These are phyloP conservation scores for Caerostris extrusa DNA, from an alignment of 1,140 invertebrate genomes.

Conservation along the genomic window DNA sequence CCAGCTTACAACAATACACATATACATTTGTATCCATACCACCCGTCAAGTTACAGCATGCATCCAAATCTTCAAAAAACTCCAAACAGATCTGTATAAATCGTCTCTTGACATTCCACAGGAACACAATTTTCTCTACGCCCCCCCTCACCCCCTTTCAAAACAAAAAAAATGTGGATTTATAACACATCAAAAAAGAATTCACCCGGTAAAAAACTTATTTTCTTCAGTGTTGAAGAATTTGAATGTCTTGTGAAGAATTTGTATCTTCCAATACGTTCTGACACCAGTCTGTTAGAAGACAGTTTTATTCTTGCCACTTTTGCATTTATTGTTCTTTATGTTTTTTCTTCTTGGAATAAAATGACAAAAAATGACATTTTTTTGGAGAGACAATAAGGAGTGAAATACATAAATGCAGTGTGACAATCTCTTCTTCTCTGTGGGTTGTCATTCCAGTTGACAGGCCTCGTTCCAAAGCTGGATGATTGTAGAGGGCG, in stretches of 20 bases:
- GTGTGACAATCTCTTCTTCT: neutral
- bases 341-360: neutral
- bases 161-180: no score
- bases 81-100: no score
- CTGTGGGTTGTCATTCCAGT: neutral
- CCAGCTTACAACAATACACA: no score
- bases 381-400: neutral
- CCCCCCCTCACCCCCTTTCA: no score
- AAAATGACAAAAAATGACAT: no score
- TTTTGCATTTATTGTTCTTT: neutral
- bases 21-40: no score
- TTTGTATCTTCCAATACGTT: neutral
- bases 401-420: neutral
- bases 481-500: neutral
- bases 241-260: neutral
- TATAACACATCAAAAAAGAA: neutral
- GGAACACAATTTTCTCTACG: no score
- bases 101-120: no score
- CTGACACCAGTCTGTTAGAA: neutral
- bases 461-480: neutral
- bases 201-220: neutral
- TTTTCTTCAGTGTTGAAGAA: neutral
- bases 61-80: no score
- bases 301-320: neutral
- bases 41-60: no score